Percentiles rank a stretch among this genome's conserved stretches.
phyloP scores from a whole-genome alignment of 2,797 vertebrate genomes.

The Microcaecilia unicolor region DNA sequence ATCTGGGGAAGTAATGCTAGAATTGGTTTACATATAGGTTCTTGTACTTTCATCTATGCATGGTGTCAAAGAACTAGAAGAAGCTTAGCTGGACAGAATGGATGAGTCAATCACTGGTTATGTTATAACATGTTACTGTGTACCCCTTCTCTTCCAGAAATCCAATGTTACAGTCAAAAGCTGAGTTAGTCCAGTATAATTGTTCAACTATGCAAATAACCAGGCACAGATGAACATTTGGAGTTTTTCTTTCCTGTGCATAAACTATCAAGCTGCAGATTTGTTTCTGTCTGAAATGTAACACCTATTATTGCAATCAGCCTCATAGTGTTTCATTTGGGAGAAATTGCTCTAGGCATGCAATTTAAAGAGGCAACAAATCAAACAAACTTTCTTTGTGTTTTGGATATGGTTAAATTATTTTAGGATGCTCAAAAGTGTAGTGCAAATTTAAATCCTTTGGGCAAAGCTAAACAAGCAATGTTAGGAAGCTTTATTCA shows the following conservation, averaged over 20 bases:
- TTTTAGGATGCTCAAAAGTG: slow-evolving; percentile 42
- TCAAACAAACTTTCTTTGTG: slow-evolving; percentile 37
- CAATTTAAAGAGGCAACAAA: slow-evolving; percentile 43
- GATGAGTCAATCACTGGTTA: too few relatives aligned
- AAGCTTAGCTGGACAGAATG: too few relatives aligned
- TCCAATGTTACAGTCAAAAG: too few relatives aligned
- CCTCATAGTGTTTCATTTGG: slow-evolving; percentile 53
- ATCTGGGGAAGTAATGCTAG: too few relatives aligned
- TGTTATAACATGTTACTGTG: too few relatives aligned
- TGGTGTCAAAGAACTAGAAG: too few relatives aligned
- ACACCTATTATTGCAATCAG: slow-evolving; percentile 45
- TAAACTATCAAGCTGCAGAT: too few relatives aligned
- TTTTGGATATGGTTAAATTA: slow-evolving; percentile 51
- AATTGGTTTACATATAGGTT: too few relatives aligned
- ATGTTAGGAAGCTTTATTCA: slow-evolving; percentile 39
- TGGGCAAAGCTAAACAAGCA: slow-evolving; percentile 50
- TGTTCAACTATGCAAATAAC: too few relatives aligned
- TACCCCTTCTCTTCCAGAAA: too few relatives aligned
- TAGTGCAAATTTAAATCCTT: slow-evolving; percentile 55
- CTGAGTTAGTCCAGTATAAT: too few relatives aligned
- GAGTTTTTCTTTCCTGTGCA: not conserved
- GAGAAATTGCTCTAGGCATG: slow-evolving; percentile 39
- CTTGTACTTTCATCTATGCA: too few relatives aligned
- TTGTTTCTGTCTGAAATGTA: slow-evolving; percentile 45
- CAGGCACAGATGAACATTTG: not conserved